Conservation (phyloP, 1,140 invertebrate species). For the Proctacanthus coquilletti region DNA sequence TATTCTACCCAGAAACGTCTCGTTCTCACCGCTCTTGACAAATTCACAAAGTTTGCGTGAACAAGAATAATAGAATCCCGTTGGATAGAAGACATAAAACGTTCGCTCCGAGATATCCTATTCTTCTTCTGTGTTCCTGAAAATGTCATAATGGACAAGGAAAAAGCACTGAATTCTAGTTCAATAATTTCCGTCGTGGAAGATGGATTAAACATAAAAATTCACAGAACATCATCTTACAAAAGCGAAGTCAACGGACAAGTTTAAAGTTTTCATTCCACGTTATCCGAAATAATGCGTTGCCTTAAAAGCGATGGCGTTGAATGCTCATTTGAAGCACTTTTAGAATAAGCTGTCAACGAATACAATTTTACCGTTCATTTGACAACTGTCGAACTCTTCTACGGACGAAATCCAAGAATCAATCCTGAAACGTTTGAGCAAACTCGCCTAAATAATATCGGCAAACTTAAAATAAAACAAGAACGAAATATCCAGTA, state of each 20-base stretch:
- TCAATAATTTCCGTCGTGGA: slow-evolving; percentile 5
- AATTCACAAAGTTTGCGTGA: slow-evolving; percentile 6
- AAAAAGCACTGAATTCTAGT: slow-evolving; percentile 4
- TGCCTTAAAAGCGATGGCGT: slow-evolving; percentile 4
- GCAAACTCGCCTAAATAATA: slow-evolving; percentile 3
- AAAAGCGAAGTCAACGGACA: slow-evolving; percentile 7
- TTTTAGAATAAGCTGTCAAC: slow-evolving; percentile 5
- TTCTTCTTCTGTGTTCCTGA: slow-evolving; percentile 3
- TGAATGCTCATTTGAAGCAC: slow-evolving; percentile 2
- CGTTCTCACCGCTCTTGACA: slow-evolving; percentile 7
- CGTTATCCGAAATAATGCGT: slow-evolving; percentile 9
- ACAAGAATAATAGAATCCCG: not conserved
- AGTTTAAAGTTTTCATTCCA: slow-evolving; percentile 10
- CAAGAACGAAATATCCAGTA: slow-evolving; percentile 1
- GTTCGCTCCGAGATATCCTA: not conserved
- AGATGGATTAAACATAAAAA: slow-evolving; percentile 5
- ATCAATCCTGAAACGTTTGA: slow-evolving; percentile 1
- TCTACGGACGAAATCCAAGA: slow-evolving; percentile 2
- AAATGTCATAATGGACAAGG: slow-evolving; percentile 7
- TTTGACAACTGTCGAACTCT: slow-evolving; percentile 5
- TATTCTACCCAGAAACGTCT: slow-evolving; percentile 4
- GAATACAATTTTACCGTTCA: slow-evolving; percentile 9
- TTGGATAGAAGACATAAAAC: not conserved
- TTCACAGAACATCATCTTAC: slow-evolving; percentile 6
- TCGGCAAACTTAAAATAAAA: slow-evolving; percentile 2